Base-by-base conservation (phyloP, 2,888 invertebrate genomes). In the Pammene fasciana region DNA sequence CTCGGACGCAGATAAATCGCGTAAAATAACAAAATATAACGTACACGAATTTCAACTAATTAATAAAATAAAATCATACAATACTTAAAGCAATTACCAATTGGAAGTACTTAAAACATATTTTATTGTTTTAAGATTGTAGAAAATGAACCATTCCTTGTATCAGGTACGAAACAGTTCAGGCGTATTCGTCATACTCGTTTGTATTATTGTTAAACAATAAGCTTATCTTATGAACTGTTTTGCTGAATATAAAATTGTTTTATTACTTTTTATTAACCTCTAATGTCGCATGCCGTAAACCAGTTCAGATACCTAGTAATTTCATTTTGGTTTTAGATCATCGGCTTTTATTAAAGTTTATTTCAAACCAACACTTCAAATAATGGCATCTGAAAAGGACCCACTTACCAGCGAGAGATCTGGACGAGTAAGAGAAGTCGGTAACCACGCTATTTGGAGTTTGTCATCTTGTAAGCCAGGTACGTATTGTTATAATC, bases 401-500 rank as follows among this genome's bases (percentile, higher is more conserved):
- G 93, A 93, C 79, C 93, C 93, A 36, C 78, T 92, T 26, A 86
- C 89, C 6, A 88, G 87, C 71, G 93, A 93, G 75, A 83, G 93
- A 72, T 92, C 93, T n/a, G 93, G 93, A 61, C 86, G 88, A 0
- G 93, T 93, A 4, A 82, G 93, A 56, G 98, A 99, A 94, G 97
- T 99, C 34, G 97, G 98, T 26, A 95, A 95, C 79, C 97, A 97
- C 86, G 99, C 99, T 0, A 98, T 99, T 78, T 99, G 99, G 99
- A 98, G 98, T 80, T 93, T 99, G 67, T 99, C 99, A 0, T 99
- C 99, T 4, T 99, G 99, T 85, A 99, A 99, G 94, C 98, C 99
- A 85, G 98, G 98, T 97, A 85, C 34, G 18, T 50, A 18, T 18
- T 50, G 8, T 50, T 18, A 18, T 10, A 16, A 11, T 36, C 0